Evolutionary conservation across 2,888 invertebrate genomes (phyloP), one percentile per base, ranked within the genome.

Genomic region (Nemoura dubitans): DNA sequence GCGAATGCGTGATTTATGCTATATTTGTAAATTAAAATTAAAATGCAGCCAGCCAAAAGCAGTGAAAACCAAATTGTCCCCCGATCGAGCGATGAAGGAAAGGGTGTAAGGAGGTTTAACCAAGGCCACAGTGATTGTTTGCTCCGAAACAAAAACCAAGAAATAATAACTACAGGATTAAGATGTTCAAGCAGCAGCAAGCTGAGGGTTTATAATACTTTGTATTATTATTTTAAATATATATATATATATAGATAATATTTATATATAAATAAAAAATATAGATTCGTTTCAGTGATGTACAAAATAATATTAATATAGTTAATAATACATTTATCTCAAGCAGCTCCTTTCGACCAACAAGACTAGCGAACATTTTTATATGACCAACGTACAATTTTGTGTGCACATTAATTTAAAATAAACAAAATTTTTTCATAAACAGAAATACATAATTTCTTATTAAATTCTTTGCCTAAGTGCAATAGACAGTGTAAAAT

Each of bases 131-230:
- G 28, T 27, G 28, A 10, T 28, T 28, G 7, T 78, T 26, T 27
- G 5, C 25, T 78, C 5, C 0, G 26, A 25, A 28, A 78, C 26
- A 78, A 78, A 26, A 78, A 78, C 28, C 59, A 59, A 59, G 59
- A 59, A 78, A 78, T 78, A 78, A 78, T 78, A 27, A 78, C 78
- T 78, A 27, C 78, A 78, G 78, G 14, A 78, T 78, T 78, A 78
- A 16, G 78, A 27, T 27, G 26, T 10, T 27, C 27, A 78, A 78
- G 78, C 78, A 78, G 78, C 78, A 78, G 78, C 27, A 78, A 78
- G 78, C 78, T 78, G 78, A 10, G 10, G 26, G 10, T 78, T 78
- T 78, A 78, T 28, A 27, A 27, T 78, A 27, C 28, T 6, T 78
- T 27, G 28, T 21, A 26, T 27, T 27, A 78, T 78, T 26, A 78